Conservation (phyloP, 2,797 vertebrate genomes). For the Urophycis tenuis region DNA sequence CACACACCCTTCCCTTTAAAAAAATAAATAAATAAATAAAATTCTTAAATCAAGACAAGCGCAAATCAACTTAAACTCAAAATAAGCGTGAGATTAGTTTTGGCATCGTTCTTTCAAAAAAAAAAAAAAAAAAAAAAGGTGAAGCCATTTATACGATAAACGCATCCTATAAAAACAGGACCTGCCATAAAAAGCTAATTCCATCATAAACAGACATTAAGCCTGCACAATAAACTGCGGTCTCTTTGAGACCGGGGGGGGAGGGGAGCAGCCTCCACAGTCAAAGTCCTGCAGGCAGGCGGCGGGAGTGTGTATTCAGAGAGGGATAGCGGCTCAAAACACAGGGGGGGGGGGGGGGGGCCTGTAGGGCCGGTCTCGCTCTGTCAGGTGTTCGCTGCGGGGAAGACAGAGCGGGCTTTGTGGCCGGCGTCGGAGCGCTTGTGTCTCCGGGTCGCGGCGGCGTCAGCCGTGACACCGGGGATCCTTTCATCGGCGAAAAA, state of each 20-base stretch:
- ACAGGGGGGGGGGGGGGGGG: no score
- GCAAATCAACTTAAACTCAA: background rate
- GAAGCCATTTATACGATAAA: background rate
- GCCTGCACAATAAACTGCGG: background rate
- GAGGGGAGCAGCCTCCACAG: background rate
- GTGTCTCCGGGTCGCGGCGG: no score
- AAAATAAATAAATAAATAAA: background rate
- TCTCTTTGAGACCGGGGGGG: background rate
- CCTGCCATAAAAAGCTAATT: background rate
- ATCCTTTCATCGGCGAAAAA: no score
- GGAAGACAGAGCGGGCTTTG: background rate
- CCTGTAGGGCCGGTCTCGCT: background rate
- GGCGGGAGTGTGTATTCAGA: background rate
- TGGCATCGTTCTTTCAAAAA: no score
- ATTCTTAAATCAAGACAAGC: background rate
- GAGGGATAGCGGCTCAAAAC: background rate
- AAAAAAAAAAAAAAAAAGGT: background rate
- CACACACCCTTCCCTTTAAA: slow-evolving; percentile 22
- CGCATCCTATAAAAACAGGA: background rate
- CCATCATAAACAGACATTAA: background rate
- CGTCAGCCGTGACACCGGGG: no score
- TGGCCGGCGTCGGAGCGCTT: no score
- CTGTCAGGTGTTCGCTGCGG: background rate
- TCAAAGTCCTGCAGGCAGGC: background rate
- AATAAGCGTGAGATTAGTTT: no score